phyloP scores from a whole-genome alignment of 2,797 vertebrate species.

The Gymnocypris eckloni region DNA sequence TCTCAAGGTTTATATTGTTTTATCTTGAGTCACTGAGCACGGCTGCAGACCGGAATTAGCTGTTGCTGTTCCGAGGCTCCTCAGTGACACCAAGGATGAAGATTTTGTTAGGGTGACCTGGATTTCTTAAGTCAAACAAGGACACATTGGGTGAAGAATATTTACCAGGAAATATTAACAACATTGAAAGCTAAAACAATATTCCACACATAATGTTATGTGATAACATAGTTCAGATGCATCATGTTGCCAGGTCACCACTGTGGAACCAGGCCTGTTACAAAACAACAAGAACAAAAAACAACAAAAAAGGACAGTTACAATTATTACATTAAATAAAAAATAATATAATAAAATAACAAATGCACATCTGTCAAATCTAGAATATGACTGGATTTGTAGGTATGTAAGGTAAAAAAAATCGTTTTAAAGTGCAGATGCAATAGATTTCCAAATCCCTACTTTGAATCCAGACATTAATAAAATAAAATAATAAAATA shows the following conservation, averaged over 20 bases:
- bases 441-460: background rate
- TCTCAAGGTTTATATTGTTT: slow-evolving; percentile 14
- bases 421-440: background rate
- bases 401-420: background rate
- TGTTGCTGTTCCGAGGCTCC: background rate
- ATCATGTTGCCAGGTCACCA: background rate
- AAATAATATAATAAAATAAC: background rate
- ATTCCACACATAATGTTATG: background rate
- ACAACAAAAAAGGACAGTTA: background rate
- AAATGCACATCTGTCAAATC: background rate
- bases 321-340: no score
- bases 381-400: background rate
- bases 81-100: background rate
- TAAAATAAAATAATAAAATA: background rate
- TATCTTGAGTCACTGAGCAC: background rate
- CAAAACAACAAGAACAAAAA: background rate
- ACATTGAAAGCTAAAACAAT: background rate
- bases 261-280: background rate
- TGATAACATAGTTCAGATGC: background rate
- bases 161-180: background rate
- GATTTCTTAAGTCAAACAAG: slow-evolving; percentile 1
- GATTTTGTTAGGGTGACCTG: background rate
- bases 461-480: background rate
- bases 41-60: background rate
- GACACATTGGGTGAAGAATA: background rate